Evolutionary conservation across 2,888 invertebrate genomes (phyloP).

Genomic region (Zhuqinia jingwanae): DNA sequence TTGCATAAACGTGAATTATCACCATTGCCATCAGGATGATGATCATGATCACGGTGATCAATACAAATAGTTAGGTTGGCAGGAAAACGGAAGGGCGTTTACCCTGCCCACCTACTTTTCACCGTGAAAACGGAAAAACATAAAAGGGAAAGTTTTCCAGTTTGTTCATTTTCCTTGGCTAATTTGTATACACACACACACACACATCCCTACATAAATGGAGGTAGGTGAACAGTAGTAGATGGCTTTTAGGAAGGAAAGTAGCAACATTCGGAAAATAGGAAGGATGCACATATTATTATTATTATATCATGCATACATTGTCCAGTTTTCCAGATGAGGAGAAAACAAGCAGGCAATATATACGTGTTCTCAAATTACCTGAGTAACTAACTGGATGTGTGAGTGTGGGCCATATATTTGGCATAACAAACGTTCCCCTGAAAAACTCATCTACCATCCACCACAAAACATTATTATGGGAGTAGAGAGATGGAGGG

Average conservation of each 20-base stretch:
- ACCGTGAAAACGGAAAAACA: constrained; percentile 1
- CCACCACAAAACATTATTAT: not conserved
- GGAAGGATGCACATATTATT: not conserved
- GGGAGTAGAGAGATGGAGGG: not conserved
- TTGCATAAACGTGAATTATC: not conserved
- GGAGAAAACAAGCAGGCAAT: too few relatives aligned
- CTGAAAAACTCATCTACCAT: not conserved
- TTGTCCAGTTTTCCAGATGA: too few relatives aligned
- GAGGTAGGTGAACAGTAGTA: not conserved
- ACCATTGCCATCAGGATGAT: not conserved
- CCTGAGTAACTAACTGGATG: constrained; percentile 8
- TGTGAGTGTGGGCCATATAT: not conserved
- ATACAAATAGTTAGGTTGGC: not conserved
- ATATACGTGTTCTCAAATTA: constrained; percentile 57
- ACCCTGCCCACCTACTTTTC: constrained; percentile 13
- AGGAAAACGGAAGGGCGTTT: constrained; percentile 66
- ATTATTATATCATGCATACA: not conserved
- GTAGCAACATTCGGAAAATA: not conserved
- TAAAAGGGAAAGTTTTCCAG: constrained; percentile 22
- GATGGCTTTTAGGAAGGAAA: not conserved
- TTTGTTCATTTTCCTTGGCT: constrained; percentile 27
- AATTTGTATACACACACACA: constrained; percentile 40
- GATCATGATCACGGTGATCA: constrained; percentile 37
- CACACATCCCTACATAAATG: too few relatives aligned
- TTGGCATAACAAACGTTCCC: too few relatives aligned